phyloP scores from a whole-genome alignment of 2,113 vertebrate genomes.

The Phalacrocorax brasilianus region DNA sequence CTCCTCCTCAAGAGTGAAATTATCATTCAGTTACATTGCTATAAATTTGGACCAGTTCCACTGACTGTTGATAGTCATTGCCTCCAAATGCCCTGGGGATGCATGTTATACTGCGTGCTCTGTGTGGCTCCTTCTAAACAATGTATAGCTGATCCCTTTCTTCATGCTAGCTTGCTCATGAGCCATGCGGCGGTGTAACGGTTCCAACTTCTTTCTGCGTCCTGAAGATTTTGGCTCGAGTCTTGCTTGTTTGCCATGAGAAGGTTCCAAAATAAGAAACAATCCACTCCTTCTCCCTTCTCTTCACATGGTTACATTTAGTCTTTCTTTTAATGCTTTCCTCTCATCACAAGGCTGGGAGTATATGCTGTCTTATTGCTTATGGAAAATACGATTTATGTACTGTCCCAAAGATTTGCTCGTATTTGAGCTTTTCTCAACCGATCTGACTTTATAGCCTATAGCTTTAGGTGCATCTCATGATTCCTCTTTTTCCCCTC shows the following conservation, averaged over 20 bases:
- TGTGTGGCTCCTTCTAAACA: conserved; percentile 20
- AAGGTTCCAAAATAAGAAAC: conserved; percentile 51
- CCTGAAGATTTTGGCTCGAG: conserved; percentile 38
- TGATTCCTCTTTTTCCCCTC: not conserved
- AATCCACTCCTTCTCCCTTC: conserved; percentile 10
- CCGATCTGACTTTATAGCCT: not conserved
- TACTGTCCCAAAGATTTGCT: not conserved
- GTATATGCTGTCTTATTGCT: not conserved
- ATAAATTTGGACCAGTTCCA: conserved; percentile 17
- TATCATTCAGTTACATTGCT: not conserved
- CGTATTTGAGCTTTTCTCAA: not conserved
- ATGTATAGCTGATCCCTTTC: conserved; percentile 11
- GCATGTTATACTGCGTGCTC: conserved; percentile 10
- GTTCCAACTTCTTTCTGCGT: conserved; percentile 43
- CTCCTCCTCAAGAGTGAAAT: not conserved
- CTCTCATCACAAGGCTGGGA: not conserved
- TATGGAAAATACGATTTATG: not conserved
- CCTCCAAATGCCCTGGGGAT: conserved; percentile 2
- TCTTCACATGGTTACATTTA: conserved; percentile 13
- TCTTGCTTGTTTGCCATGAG: conserved; percentile 41
- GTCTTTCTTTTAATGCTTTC: conserved; percentile 15
- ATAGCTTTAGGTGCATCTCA: conserved; percentile 32
- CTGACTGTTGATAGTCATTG: not conserved
- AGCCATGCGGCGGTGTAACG: not conserved
- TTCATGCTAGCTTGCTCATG: not conserved